Evolutionary conservation across 2,888 invertebrate species (phyloP).

Genomic region (Crossocerus cetratus): DNA sequence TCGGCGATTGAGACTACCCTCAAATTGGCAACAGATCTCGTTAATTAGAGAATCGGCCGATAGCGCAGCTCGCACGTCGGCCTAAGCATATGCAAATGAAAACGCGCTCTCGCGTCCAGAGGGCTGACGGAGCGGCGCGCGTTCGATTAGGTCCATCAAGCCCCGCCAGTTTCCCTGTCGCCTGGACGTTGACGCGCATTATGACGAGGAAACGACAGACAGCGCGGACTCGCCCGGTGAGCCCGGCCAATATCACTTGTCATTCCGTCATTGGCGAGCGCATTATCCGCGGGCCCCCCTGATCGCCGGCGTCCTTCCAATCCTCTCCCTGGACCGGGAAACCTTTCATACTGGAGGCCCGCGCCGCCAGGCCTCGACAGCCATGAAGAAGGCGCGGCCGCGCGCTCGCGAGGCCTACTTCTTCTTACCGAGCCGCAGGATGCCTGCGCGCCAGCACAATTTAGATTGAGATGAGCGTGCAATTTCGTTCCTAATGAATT

Average conservation of each 20-base stretch:
- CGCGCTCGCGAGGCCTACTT: conserved; percentile 7
- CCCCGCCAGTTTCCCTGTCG: background rate
- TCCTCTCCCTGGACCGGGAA: conserved; percentile 24
- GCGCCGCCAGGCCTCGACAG: too few species aligned
- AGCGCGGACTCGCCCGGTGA: conserved; percentile 9
- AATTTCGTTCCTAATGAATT: conserved; percentile 54
- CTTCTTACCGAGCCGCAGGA: conserved; percentile 38
- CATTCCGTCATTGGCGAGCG: conserved; percentile 39
- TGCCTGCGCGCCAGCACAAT: conserved; percentile 35
- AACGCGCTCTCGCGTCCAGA: background rate
- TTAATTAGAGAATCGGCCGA: background rate
- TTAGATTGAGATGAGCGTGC: conserved; percentile 45
- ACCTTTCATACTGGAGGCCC: background rate
- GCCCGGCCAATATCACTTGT: conserved; percentile 24
- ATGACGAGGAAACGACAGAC: conserved; percentile 23
- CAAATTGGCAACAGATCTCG: background rate
- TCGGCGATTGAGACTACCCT: background rate
- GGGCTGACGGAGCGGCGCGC: background rate
- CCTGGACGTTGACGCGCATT: background rate
- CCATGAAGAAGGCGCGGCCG: background rate
- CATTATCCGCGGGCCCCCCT: conserved; percentile 26
- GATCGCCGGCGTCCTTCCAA: conserved; percentile 23
- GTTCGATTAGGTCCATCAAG: conserved; percentile 4
- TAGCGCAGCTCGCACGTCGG: background rate
- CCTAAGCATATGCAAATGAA: background rate